A percentile compares a stretch with the other conserved stretches of the same genome.
Evolutionary conservation across 2,113 vertebrate species (phyloP).

Genomic region (Blennius ocellaris): DNA sequence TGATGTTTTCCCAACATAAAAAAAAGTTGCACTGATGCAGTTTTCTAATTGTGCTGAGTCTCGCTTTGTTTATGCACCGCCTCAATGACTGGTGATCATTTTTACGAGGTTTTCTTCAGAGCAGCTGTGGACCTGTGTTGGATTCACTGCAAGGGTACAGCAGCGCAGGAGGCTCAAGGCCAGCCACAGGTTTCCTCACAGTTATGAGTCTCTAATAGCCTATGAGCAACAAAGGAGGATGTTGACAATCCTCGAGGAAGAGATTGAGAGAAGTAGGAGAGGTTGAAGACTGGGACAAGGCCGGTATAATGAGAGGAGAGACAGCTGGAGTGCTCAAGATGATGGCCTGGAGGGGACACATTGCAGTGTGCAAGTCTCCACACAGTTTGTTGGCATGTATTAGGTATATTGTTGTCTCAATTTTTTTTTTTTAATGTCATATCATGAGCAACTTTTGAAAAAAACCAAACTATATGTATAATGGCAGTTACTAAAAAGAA

Average conservation of each 20-base stretch:
- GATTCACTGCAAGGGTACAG: slow-evolving; percentile 51
- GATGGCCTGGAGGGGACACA: slow-evolving; percentile 50
- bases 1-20: neutral
- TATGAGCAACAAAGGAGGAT: slow-evolving; percentile 52
- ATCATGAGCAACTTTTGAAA: neutral
- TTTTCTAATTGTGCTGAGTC: slow-evolving; percentile 7
- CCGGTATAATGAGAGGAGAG: slow-evolving; percentile 65
- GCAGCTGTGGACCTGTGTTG: slow-evolving; percentile 49
- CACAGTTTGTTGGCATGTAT: slow-evolving; percentile 37
- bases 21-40: neutral
- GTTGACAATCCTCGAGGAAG: slow-evolving; percentile 51
- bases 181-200: slow-evolving; percentile 66
- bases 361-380: slow-evolving; percentile 46
- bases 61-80: slow-evolving; percentile 22
- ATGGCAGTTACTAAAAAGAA: too few relatives aligned
- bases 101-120: slow-evolving; percentile 40
- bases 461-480: too few relatives aligned
- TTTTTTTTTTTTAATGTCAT: slow-evolving; percentile 12
- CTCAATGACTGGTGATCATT: slow-evolving; percentile 27
- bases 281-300: slow-evolving; percentile 33
- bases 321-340: slow-evolving; percentile 58
- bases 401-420: slow-evolving; percentile 7
- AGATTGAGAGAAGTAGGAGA: slow-evolving; percentile 12
- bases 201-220: slow-evolving; percentile 61
- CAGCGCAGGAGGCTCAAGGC: slow-evolving; percentile 53